Evolutionary conservation across 2,888 invertebrate genomes (phyloP).

Genomic region (Cantharis rustica): DNA sequence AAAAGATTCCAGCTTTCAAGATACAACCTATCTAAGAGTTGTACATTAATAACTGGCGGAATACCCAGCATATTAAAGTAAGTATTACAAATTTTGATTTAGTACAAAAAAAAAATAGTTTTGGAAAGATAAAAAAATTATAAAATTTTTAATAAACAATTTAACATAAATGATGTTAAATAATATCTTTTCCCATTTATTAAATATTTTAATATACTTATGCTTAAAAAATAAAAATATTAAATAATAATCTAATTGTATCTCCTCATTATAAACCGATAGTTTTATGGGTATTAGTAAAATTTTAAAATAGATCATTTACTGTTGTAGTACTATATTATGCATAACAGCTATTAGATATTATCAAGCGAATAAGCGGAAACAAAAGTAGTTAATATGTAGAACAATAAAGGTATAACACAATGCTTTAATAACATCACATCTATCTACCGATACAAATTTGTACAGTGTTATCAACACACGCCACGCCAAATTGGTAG

Average conservation of each 20-base stretch:
- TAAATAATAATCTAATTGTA: not conserved
- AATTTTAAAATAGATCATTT: not conserved
- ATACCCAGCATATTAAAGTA: no score
- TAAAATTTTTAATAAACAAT: no score
- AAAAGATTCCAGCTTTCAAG: no score
- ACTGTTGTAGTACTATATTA: not conserved
- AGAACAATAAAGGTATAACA: not conserved
- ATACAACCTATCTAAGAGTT: no score
- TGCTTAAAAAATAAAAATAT: not conserved
- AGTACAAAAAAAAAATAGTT: no score
- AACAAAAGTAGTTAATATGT: not conserved
- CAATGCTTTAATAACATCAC: not conserved
- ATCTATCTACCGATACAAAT: constrained; percentile 1
- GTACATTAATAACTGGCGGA: no score
- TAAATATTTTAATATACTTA: no score
- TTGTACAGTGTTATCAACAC: constrained; percentile 1
- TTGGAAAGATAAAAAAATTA: no score
- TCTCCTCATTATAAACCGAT: not conserved
- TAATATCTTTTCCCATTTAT: no score
- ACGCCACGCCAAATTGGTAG: not conserved
- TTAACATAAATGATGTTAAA: no score
- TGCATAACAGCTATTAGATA: not conserved
- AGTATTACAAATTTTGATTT: no score
- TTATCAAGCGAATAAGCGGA: not conserved
- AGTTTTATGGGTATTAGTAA: not conserved